Base-by-base conservation (phyloP, 2,888 invertebrate species). In the Torymus auratus region DNA sequence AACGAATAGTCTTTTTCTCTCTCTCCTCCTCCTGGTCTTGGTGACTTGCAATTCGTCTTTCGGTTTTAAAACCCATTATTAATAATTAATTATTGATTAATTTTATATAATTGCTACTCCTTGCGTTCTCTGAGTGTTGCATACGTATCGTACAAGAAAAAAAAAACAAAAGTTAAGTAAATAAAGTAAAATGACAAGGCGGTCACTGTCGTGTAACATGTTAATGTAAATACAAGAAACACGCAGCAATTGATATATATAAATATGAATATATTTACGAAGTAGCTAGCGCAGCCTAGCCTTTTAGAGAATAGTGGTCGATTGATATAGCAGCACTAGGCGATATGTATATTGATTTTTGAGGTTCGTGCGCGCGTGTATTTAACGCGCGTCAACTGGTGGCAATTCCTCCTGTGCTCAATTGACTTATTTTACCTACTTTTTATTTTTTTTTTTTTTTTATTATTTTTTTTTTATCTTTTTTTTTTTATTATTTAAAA, bases 281-380 rank as follows among this genome's bases (percentile, higher is more conserved):
- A 82, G 70, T 80, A 82, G 70, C 82, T 82, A 80, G 82, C 82
- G 71, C 68, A 82, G 80, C 64, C 82, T 82, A 82, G 82, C 82
- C 72, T 75, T 74, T 80, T 78, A 80, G 80, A 80, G 71, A 20
- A 80, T 82, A 80, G 82, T 50, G 78, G 60, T 82, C 82, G 80
- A 80, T 80, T 78, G 74, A 78, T 80, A 80, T 68, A 80, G 82
- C 78, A 82, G 74, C 78, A 80, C 71, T 80, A 82, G 77, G 78
- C 74, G 77, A 80, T 78, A 80, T 82, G 82, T 82, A 82, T 82
- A 82, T 82, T 82, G 75, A 80, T 82, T 80, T 82, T 82, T 77
- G 73, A 82, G 62, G 58, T 80, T 79, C 73, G 65, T 73, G 62
- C 70, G 77, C 74, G 78, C 50, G 75, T 78, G 50, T 73, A 73